Evolutionary conservation across 37 sponge, comb jelly and placozoan species (phyloP), one percentile per base, ranked within the genome.

Genomic region (Chondrilla cf. caribensis): DNA sequence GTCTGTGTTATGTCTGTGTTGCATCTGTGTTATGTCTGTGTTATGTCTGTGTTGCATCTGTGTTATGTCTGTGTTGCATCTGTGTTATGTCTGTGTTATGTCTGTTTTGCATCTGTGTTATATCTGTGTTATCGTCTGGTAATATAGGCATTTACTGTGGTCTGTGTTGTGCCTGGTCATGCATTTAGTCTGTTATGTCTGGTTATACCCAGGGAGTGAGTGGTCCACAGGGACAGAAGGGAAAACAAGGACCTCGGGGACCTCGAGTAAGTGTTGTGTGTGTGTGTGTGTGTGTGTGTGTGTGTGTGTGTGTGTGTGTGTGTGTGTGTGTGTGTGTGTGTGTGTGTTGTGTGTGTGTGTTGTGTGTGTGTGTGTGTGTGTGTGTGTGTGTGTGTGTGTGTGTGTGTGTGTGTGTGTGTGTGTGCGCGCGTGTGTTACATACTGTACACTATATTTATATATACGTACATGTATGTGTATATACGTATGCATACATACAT

Each of bases 251-350:
- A 29, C 36, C 28, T 57, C 19, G 5, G 11, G 79, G 79, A 1
- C 79, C 58, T 19, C 58, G 58, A 26, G 79, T 44, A 29, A 60
- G 64, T 19, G 80, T n/a, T 54, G 37, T 40, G 37, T 54, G 36
- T 57, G 58, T 54, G 80, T 57, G 58, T 79, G 80, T 57, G 41
- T 32, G 80, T 79, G 80, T 79, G 80, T 29, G 38, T 79, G 58
- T 79, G 80, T 54, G 80, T 79, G 58, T 79, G 80, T 79, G 80
- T 54, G 58, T 79, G 59, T 79, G 80, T 79, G 59, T 79, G 80
- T 57, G 59, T 54, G 57, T 78, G 73, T 71, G 73, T 71, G 73
- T 71, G 73, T 71, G 73, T 71, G 73, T 71, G 73, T 9, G 26
- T 78, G 59, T 17, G 37, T 54, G 58, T n/a, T n/a, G n/a, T n/a